A percentile compares a stretch with the other conserved stretches of the same genome.
phyloP scores from a whole-genome alignment of 2,797 vertebrate genomes.

The Eulemur rubriventer region DNA sequence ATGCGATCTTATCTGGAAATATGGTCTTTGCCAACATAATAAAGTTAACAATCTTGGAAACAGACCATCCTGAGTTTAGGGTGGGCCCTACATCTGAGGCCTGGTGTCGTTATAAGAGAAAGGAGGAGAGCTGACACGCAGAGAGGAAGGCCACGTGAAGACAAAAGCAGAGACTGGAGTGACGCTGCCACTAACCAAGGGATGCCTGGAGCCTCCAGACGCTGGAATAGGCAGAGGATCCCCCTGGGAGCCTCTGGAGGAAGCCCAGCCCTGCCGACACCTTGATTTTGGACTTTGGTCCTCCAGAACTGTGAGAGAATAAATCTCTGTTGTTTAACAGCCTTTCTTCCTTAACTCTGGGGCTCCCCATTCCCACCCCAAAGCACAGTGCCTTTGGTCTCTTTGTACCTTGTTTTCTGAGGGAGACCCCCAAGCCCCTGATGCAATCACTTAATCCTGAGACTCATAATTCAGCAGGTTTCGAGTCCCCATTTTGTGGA shows the following conservation, averaged over 20 bases:
- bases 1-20: neutral
- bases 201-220: neutral
- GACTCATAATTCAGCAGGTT: neutral
- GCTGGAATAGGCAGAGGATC: neutral
- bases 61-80: neutral
- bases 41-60: neutral
- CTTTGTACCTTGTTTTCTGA: neutral
- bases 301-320: neutral
- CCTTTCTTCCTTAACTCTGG: neutral
- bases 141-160: neutral
- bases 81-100: no score
- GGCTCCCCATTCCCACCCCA: no score
- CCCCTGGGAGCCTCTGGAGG: neutral
- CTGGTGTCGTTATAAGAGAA: neutral
- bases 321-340: neutral
- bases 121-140: neutral
- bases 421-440: neutral
- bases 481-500: neutral
- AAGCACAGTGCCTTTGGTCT: accelerated
- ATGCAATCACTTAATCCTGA: neutral
- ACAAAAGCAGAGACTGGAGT: neutral
- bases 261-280: accelerated
- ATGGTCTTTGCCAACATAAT: neutral
- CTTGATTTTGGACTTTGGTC: neutral
- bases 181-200: neutral